These are phyloP conservation scores for Rhingia rostrata DNA, from an alignment of 2,888 invertebrate species.

Conservation along the genomic window DNA sequence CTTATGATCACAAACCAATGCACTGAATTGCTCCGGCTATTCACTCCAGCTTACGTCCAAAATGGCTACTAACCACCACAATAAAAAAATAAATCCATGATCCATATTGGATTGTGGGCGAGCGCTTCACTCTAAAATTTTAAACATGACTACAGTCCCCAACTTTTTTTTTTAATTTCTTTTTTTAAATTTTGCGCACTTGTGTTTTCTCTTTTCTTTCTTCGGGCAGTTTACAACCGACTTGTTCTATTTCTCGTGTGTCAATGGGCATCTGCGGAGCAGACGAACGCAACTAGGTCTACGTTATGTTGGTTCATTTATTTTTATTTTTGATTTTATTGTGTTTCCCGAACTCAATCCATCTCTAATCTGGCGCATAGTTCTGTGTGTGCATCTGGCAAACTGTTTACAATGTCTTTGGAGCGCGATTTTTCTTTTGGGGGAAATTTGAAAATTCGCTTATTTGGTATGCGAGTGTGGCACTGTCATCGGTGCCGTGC, in stretches of 20 bases:
- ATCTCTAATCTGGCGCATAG: slow-evolving; percentile 57
- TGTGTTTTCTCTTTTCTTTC: background rate
- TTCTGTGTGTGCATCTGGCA: slow-evolving; percentile 36
- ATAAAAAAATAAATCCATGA: too few relatives aligned
- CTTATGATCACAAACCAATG: too few relatives aligned
- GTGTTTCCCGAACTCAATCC: slow-evolving; percentile 64
- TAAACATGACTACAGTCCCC: background rate
- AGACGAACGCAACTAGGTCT: slow-evolving; percentile 28
- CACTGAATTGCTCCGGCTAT: too few relatives aligned
- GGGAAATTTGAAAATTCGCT: slow-evolving; percentile 53
- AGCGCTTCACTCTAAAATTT: background rate
- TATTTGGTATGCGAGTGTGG: slow-evolving; percentile 68
- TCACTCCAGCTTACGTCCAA: too few relatives aligned
- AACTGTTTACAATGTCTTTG: slow-evolving; percentile 41
- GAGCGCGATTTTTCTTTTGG: slow-evolving; percentile 19
- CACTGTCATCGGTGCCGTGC: slow-evolving; percentile 37
- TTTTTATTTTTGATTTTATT: slow-evolving; percentile 33
- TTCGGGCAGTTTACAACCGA: slow-evolving; percentile 18
- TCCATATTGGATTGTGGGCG: too few relatives aligned
- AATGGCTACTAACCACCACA: too few relatives aligned
- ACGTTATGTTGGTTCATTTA: slow-evolving; percentile 23
- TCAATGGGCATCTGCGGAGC: slow-evolving; percentile 1
- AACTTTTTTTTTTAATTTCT: background rate
- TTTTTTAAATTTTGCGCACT: background rate
- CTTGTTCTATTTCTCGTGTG: slow-evolving; percentile 25